Evolutionary conservation across 2,797 vertebrate species (phyloP).

Genomic region (Hoplostethus mediterraneus): DNA sequence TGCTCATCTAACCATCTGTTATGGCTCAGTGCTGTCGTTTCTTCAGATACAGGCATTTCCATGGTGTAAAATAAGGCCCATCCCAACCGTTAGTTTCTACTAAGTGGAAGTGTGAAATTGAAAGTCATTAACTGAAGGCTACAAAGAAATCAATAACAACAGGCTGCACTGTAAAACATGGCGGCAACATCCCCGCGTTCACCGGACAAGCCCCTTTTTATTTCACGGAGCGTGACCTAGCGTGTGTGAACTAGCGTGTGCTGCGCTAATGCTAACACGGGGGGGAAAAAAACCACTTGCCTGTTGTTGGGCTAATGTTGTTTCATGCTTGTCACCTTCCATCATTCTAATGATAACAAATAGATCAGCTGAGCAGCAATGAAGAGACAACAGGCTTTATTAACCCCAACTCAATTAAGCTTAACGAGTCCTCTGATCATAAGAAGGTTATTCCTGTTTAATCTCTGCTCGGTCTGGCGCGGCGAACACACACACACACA

Average conservation of each 20-base stretch:
- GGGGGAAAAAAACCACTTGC: constrained; percentile 34
- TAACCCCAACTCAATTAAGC: constrained; percentile 83
- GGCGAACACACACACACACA: too few relatives aligned
- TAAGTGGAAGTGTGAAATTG: constrained; percentile 4
- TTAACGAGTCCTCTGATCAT: constrained; percentile 74
- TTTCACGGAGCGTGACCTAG: constrained; percentile 13
- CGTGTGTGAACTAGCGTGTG: constrained; percentile 4
- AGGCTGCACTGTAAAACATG: constrained; percentile 13
- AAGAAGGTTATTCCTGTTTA: constrained; percentile 69
- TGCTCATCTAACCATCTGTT: not conserved
- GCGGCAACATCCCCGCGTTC: not conserved
- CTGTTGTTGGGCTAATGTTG: constrained; percentile 29
- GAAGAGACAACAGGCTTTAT: constrained; percentile 73
- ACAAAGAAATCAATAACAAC: constrained; percentile 36
- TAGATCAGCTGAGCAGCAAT: constrained; percentile 72
- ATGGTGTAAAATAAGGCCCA: not conserved
- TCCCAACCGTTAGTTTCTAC: constrained; percentile 35
- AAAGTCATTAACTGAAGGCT: constrained; percentile 20
- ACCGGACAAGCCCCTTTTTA: constrained; percentile 1
- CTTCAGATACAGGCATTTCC: not conserved
- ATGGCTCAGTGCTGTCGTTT: not conserved
- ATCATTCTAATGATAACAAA: constrained; percentile 78
- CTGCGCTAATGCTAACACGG: constrained; percentile 18
- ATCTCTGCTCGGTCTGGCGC: constrained; percentile 43
- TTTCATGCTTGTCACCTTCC: constrained; percentile 72